A percentile compares a stretch with the other conserved stretches of the same genome.
These are phyloP conservation scores for Buphagus erythrorhynchus DNA, from an alignment of 2,797 vertebrate genomes.

Conservation along the genomic window DNA sequence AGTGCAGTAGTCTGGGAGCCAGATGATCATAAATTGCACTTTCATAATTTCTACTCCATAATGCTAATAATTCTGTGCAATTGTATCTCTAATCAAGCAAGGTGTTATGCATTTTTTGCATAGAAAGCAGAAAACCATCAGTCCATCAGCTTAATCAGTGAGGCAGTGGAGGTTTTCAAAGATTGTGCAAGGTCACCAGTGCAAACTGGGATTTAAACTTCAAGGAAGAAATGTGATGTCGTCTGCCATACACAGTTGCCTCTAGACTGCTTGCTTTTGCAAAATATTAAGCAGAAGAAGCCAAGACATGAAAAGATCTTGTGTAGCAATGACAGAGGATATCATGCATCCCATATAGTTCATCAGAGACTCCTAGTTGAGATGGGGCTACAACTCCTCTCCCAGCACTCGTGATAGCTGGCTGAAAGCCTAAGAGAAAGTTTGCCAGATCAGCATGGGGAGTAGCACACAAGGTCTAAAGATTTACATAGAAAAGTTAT, in stretches of 20 bases:
- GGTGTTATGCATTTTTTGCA: constrained; percentile 31
- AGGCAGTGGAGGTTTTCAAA: not conserved
- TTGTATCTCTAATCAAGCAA: constrained; percentile 50
- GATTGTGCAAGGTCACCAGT: constrained; percentile 6
- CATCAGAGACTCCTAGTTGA: not conserved
- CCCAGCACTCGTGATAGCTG: not conserved
- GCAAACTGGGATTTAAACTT: not conserved
- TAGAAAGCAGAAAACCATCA: constrained; percentile 37
- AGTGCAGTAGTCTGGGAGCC: not conserved
- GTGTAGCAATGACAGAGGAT: not conserved
- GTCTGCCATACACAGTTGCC: not conserved
- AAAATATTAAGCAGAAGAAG: not conserved
- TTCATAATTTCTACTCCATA: constrained; percentile 30
- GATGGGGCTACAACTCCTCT: not conserved
- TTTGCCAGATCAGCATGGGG: not conserved
- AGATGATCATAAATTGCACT: constrained; percentile 13
- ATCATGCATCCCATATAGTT: not conserved
- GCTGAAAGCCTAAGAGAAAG: not conserved
- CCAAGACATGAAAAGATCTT: not conserved
- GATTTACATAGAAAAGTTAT: not conserved
- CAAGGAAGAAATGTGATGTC: not conserved
- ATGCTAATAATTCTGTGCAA: constrained; percentile 45
- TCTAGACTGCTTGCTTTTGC: not conserved
- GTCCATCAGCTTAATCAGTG: constrained; percentile 19
- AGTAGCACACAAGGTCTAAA: not conserved